Evolutionary conservation across 2,797 vertebrate genomes (phyloP).

Genomic region (Pteropus rufus): DNA sequence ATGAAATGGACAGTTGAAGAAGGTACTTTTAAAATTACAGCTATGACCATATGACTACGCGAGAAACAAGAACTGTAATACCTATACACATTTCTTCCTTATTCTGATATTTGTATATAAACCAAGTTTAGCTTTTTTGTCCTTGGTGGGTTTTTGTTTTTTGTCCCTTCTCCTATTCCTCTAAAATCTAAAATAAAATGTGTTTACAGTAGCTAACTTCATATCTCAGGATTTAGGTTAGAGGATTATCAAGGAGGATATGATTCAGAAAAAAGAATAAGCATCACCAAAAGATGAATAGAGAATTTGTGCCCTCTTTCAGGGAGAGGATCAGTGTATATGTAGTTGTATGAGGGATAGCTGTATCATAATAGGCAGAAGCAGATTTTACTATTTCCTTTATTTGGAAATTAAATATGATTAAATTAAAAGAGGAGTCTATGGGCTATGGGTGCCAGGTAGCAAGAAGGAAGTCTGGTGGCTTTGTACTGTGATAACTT

Average conservation of each 20-base stretch:
- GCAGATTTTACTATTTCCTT: background rate
- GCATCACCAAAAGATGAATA: background rate
- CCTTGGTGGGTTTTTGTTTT: background rate
- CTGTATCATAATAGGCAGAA: background rate
- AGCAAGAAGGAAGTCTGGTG: background rate
- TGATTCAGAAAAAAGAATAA: background rate
- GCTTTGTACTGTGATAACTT: background rate
- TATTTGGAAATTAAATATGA: background rate
- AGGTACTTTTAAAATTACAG: background rate
- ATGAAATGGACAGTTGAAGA: background rate
- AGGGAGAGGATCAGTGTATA: background rate
- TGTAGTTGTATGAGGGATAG: background rate
- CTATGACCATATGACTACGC: background rate
- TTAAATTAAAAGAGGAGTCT: background rate
- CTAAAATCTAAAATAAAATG: background rate
- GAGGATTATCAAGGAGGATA: background rate
- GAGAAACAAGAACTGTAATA: background rate
- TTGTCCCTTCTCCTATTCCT: background rate
- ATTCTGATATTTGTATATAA: background rate
- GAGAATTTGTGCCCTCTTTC: background rate
- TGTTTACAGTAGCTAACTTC: background rate
- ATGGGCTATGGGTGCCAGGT: background rate
- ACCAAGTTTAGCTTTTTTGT: background rate
- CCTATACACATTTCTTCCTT: background rate
- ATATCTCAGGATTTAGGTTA: background rate